Evolutionary conservation across 2,888 invertebrate genomes (phyloP), one percentile per base, ranked within the genome.

Genomic region (Steinernema carpocapsae): DNA sequence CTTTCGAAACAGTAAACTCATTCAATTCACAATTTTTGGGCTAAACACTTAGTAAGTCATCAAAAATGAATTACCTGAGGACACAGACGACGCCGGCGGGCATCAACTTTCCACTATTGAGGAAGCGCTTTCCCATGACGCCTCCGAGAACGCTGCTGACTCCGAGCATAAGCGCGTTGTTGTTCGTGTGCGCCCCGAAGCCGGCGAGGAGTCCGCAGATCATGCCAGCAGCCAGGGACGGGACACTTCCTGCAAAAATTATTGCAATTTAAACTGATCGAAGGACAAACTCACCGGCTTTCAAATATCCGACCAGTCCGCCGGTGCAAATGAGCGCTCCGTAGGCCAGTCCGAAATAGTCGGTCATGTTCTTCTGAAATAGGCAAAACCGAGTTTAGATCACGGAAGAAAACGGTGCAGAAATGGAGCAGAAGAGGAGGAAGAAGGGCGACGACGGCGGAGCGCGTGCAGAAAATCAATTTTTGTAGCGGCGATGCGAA

Each of bases 91-190:
- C n/a, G 6, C 79, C 79, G 26, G 79, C 79, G 37, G 79, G 79
- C 80, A 78, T 80, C 46, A 78, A 43, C 56, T 78, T 78, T 26
- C 79, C 80, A 46, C 74, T 72, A 26, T 78, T 78, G 14, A 64
- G 19, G 48, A 78, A 77, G 22, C 79, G 76, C 22, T 74, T 52
- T 17, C 77, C 73, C 79, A 78, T 78, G 17, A 75, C 24, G 17
- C 74, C 74, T 26, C 74, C 71, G 24, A 74, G 52, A 10, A 74
- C n/a, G 12, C 42, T 52, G 22, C 51, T 56, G 19, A 74, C 71
- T 26, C 74, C 74, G 71, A 71, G 42, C 19, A 74, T 46, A 7
- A 74, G 32, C 32, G 71, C 59, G 6, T 71, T 71, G 59, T 78
- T 80, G 51, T 72, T 29, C 29, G 48, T 74, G 32, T 76, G 29